Conservation (phyloP, 2,797 vertebrate genomes). For the Falco columbarius region DNA sequence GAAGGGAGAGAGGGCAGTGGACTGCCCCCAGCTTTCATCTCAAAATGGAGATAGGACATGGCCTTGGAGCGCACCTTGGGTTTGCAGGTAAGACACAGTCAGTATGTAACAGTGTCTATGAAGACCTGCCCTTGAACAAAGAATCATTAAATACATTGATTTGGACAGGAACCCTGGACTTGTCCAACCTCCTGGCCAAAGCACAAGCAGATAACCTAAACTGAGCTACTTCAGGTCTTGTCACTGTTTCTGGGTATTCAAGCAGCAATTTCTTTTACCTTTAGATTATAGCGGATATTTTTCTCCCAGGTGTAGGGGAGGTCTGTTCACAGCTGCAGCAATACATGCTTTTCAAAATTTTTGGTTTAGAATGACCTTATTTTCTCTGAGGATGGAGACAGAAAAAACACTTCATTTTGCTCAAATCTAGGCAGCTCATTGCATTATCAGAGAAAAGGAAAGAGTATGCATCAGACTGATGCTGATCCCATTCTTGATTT, state of each 20-base stretch:
- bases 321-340: not conserved
- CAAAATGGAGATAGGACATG: not conserved
- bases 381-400: not conserved
- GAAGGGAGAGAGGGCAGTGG: not conserved
- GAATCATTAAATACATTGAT: not conserved
- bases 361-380: not conserved
- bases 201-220: not conserved
- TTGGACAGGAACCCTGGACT: not conserved
- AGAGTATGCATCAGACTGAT: not conserved
- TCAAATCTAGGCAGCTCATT: not conserved
- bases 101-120: not conserved
- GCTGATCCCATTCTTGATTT: not conserved
- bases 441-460: not conserved
- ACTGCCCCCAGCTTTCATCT: not conserved
- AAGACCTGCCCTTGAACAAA: not conserved
- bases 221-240: not conserved
- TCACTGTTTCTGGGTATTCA: not conserved
- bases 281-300: not conserved
- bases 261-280: not conserved
- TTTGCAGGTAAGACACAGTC: not conserved
- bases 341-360: not conserved
- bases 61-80: not conserved
- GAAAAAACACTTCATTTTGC: not conserved
- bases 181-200: not conserved
- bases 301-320: not conserved